These are phyloP conservation scores for Triplophysa dalaica DNA, from an alignment of 2,113 vertebrate species.

Conservation along the genomic window DNA sequence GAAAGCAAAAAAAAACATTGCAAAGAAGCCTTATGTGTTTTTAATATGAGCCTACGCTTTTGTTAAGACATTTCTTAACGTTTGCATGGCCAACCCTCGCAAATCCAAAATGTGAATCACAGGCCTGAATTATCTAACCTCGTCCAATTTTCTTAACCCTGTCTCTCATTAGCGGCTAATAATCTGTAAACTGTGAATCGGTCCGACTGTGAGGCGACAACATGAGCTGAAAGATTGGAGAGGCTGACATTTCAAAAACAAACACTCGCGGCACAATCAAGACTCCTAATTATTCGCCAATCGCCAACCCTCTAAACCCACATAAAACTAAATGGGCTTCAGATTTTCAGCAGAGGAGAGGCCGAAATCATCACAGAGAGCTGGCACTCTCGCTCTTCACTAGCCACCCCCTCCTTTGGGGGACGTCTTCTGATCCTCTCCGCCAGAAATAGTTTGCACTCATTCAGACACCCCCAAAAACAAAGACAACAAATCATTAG, in stretches of 20 bases:
- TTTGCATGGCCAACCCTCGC: not conserved
- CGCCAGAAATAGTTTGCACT: constrained; percentile 62
- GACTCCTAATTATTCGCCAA: not conserved
- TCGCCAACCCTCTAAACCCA: constrained; percentile 1
- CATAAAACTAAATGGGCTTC: constrained; percentile 11
- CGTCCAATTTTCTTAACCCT: constrained; percentile 8
- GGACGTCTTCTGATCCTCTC: constrained; percentile 56
- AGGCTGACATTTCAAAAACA: constrained; percentile 24
- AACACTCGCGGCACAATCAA: constrained; percentile 20
- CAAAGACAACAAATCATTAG: constrained; percentile 67
- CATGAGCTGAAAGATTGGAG: not conserved
- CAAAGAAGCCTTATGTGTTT: not conserved
- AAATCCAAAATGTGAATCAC: constrained; percentile 20
- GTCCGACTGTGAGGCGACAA: constrained; percentile 8
- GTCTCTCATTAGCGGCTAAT: constrained; percentile 37
- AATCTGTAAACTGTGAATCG: constrained; percentile 19
- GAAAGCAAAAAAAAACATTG: too few species aligned
- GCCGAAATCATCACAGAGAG: constrained; percentile 9
- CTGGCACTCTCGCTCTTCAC: constrained; percentile 39
- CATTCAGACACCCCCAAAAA: constrained; percentile 63
- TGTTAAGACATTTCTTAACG: too few species aligned
- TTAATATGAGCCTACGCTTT: not conserved
- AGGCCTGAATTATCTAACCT: constrained; percentile 13
- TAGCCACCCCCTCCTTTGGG: constrained; percentile 50
- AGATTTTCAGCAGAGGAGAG: not conserved